Evolutionary conservation across 2,797 vertebrate species (phyloP).

Genomic region (Dipus sagitta): DNA sequence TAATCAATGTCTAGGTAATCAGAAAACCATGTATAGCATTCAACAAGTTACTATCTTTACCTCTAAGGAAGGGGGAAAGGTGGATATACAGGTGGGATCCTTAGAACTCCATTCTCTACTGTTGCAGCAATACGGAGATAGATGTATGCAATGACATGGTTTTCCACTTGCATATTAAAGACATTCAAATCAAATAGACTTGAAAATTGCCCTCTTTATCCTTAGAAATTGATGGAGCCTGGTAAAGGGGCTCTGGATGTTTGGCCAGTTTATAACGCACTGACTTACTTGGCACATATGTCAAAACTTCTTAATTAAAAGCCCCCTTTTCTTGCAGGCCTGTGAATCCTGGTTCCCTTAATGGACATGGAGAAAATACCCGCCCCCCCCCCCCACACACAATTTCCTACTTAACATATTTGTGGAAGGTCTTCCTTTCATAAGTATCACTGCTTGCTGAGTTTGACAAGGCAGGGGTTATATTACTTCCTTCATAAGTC

Average conservation of each 20-base stretch:
- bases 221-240: background rate
- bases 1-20: background rate
- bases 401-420: accelerated
- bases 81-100: background rate
- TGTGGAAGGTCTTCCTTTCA: background rate
- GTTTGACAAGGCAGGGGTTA: background rate
- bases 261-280: background rate
- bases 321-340: background rate
- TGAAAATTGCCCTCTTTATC: background rate
- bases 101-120: background rate
- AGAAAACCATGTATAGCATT: background rate
- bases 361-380: too few species aligned
- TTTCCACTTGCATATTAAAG: background rate
- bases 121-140: background rate
- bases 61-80: background rate
- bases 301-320: background rate
- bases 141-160: accelerated
- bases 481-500: background rate
- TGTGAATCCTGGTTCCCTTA: background rate
- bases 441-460: background rate
- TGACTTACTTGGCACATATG: too few species aligned
- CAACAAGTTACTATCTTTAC: background rate
- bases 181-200: background rate
- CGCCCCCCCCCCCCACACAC: background rate
- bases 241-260: background rate